Base-by-base conservation (phyloP, 2,797 vertebrate genomes). In the Hippocampus kuda region DNA sequence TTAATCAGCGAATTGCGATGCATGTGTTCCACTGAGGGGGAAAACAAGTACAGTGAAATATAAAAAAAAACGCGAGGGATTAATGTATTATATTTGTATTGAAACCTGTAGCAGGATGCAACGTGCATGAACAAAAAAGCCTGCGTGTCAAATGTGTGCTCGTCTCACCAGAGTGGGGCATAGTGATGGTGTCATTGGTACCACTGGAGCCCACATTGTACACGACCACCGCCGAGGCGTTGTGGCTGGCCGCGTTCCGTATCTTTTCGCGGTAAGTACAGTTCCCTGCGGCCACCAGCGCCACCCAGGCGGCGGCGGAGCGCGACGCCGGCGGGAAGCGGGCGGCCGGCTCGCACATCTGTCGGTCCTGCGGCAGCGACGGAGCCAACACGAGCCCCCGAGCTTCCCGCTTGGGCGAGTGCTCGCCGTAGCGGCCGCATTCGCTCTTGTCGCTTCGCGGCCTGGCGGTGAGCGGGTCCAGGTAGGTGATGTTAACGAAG, bases 381-480 rank as follows among this genome's bases (percentile, higher is more conserved):
- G 95, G 92, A 70, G 94, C 81, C 74, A 91, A 89, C 63, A 95
- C 92, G 83, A 91, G 87, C 70, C 97, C 96, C 64, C 91, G 87
- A 78, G 93, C 93, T 77, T 98, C 96, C 82, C 87, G 93, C 83
- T 98, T 99, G 61, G 93, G 94, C 42, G 97, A 98, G 76, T 98
- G 94, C 83, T 98, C 95, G 2, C 94, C 97, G 76, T 98, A 98
- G 3, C 97, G 93, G 63, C 97, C 97, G 85, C 95, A 98, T 89
- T 98, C 97, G 22, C 87, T 94, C 82, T 92, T 94, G 88, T 99
- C 96, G 2, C 91, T 93, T 85, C 73, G 90, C 69, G 92, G 83
- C 87, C 94, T 92, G 5, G 83, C 84, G 1, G 86, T 89, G 53
- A 82, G 83, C 11, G 95, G 94, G 82, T 98, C 97, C 66, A 89